These are phyloP conservation scores for Hippolais icterina DNA, from an alignment of 2,113 vertebrate genomes.

Conservation along the genomic window DNA sequence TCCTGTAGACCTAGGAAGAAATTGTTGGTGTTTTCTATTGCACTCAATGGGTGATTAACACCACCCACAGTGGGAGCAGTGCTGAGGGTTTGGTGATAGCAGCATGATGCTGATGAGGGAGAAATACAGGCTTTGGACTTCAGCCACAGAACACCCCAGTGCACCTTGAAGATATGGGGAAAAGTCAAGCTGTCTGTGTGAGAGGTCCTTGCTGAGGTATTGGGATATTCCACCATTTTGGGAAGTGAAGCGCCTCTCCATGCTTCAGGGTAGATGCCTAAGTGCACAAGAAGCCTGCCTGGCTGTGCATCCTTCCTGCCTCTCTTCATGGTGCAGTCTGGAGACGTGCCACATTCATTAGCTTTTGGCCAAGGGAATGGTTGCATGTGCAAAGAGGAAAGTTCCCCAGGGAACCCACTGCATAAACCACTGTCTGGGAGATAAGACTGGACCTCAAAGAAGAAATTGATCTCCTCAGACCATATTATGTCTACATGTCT, in stretches of 20 bases:
- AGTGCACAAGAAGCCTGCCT: fast-evolving
- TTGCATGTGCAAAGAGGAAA: conserved; percentile 25
- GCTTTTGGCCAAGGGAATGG: conserved; percentile 25
- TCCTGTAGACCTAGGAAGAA: not conserved
- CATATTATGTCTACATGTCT: conserved; percentile 57
- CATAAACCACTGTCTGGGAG: conserved; percentile 60
- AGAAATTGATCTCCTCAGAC: conserved; percentile 62
- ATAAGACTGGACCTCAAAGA: conserved; percentile 59
- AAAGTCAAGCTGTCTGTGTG: fast-evolving
- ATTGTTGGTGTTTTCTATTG: not conserved
- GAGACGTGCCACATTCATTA: conserved; percentile 21
- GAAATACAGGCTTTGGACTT: not conserved
- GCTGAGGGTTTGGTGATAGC: not conserved
- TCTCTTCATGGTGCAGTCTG: not conserved
- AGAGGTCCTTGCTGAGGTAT: not conserved
- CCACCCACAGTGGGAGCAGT: fast-evolving
- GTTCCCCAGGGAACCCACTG: conserved; percentile 27
- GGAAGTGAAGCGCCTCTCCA: not conserved
- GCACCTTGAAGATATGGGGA: not conserved
- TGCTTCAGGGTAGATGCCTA: not conserved
- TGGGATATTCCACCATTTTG: not conserved
- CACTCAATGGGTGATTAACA: not conserved
- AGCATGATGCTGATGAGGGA: not conserved
- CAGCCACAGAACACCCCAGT: not conserved
- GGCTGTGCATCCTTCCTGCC: not conserved